phyloP scores from a whole-genome alignment of 2,888 invertebrate genomes.

The Phorcus lineatus region DNA sequence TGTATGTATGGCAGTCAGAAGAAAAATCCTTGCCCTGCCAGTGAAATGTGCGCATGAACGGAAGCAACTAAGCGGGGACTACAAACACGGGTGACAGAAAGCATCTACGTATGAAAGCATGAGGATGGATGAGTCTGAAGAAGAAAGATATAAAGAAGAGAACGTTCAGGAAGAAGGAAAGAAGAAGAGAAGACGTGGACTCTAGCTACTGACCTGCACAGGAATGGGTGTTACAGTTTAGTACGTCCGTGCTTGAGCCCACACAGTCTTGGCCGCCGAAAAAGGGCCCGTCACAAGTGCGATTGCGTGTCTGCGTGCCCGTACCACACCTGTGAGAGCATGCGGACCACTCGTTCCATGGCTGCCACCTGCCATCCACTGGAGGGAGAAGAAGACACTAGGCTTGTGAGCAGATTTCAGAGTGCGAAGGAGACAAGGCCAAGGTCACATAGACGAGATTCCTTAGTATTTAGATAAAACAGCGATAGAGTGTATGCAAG shows the following conservation, averaged over 20 bases:
- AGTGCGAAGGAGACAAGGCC: not conserved
- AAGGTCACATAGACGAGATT: not conserved
- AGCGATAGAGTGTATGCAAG: no score
- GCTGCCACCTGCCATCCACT: conserved; percentile 69
- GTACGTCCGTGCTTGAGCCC: conserved; percentile 51
- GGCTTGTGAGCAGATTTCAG: not conserved
- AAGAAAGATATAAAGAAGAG: not conserved
- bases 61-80: not conserved
- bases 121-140: not conserved
- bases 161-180: not conserved
- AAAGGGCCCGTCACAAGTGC: conserved; percentile 60
- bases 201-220: conserved; percentile 60
- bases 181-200: not conserved
- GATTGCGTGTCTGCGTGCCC: conserved; percentile 57
- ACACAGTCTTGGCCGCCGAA: conserved; percentile 64
- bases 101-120: conserved; percentile 9
- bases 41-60: conserved; percentile 13
- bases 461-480: no score
- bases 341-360: conserved; percentile 64
- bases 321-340: conserved; percentile 69
- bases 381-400: conserved; percentile 20
- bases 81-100: conserved; percentile 12
- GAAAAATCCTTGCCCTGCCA: conserved; percentile 25
- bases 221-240: conserved; percentile 57
- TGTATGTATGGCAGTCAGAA: conserved; percentile 17